Evolutionary conservation across 2,113 vertebrate genomes (phyloP).

Genomic region (Brienomyrus brachyistius): DNA sequence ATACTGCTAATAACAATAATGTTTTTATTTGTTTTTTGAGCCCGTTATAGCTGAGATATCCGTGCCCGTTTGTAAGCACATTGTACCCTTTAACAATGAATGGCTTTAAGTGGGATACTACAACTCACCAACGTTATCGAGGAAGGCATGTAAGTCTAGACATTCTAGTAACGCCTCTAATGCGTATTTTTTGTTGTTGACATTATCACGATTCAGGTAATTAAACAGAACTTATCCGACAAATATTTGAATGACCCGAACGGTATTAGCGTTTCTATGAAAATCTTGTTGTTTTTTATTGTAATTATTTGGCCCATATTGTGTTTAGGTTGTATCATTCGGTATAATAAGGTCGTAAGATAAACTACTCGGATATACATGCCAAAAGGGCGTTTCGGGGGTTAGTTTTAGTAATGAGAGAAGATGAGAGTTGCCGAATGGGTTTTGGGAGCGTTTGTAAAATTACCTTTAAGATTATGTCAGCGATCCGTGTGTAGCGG

Average conservation of each 20-base stretch:
- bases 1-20: not conserved
- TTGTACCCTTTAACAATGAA: not conserved
- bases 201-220: not conserved
- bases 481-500: conserved; percentile 70
- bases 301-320: not conserved
- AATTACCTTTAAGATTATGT: conserved; percentile 83
- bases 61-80: not conserved
- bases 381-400: not conserved
- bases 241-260: not conserved
- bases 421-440: not conserved
- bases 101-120: not conserved
- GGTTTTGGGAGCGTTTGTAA: not conserved
- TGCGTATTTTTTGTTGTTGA: not conserved
- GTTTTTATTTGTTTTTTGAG: not conserved
- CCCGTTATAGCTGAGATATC: not conserved
- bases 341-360: not conserved
- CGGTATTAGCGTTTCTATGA: not conserved
- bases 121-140: not conserved
- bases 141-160: not conserved
- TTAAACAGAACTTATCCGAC: not conserved
- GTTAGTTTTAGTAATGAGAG: not conserved
- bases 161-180: not conserved
- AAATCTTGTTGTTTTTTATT: not conserved
- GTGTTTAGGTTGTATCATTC: not conserved
- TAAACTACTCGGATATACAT: not conserved